phyloP scores from a whole-genome alignment of 2,113 vertebrate genomes.

The Beaufortia kweichowensis region DNA sequence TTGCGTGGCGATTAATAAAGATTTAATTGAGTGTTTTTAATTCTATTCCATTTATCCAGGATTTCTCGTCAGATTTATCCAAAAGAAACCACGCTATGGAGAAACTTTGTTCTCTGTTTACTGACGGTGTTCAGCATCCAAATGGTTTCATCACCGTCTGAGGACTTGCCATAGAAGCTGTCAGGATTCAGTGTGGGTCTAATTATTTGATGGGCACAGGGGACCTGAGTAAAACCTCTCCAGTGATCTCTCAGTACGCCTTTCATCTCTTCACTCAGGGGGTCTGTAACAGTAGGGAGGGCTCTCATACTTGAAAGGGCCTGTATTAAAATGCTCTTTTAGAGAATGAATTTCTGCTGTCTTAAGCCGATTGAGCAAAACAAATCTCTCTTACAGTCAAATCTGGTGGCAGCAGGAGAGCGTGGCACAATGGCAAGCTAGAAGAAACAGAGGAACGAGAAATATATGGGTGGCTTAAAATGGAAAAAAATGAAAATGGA shows the following conservation, averaged over 20 bases:
- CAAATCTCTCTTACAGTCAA: conserved; percentile 74
- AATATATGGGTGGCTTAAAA: conserved; percentile 27
- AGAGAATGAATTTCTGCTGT: conserved; percentile 71
- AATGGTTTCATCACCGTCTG: conserved; percentile 24
- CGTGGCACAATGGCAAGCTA: conserved; percentile 52
- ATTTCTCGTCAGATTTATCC: not conserved
- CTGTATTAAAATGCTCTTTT: conserved; percentile 72
- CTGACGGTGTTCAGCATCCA: not conserved
- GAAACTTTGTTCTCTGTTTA: conserved; percentile 3
- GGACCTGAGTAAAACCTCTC: conserved; percentile 52
- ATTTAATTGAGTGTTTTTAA: not conserved
- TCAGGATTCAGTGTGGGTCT: conserved; percentile 43
- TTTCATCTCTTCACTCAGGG: conserved; percentile 62
- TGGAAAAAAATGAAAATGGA: conserved; percentile 35
- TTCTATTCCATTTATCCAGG: not conserved
- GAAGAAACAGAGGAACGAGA: not conserved
- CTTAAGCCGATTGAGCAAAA: conserved; percentile 78
- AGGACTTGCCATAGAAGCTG: not conserved
- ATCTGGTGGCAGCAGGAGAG: conserved; percentile 61
- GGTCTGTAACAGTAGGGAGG: conserved; percentile 65
- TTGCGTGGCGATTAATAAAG: not conserved
- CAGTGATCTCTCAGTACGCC: conserved; percentile 50
- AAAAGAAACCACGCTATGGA: not conserved
- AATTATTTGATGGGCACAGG: conserved; percentile 47
- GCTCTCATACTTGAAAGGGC: conserved; percentile 72